phyloP scores from a whole-genome alignment of 2,797 vertebrate species.

The Lepilemur septentrionalis region DNA sequence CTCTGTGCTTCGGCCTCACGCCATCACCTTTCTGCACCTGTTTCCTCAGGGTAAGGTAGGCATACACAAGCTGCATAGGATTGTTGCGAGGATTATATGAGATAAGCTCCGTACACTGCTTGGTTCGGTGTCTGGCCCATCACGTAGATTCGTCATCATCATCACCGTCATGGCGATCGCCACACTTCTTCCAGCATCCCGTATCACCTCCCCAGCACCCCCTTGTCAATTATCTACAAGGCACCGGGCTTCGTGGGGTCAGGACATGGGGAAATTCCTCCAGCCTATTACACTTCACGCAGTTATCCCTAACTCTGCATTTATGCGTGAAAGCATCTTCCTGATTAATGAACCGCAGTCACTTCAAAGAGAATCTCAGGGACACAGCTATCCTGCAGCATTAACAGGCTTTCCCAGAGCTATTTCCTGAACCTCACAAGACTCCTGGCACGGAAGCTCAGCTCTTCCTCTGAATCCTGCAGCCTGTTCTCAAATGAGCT shows the following conservation, averaged over 20 bases:
- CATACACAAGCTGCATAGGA: not conserved
- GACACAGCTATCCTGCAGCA: not conserved
- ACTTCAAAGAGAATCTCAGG: not conserved
- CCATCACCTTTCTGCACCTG: not conserved
- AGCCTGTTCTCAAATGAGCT: not conserved
- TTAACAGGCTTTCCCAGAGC: not conserved
- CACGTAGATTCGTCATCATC: accelerated
- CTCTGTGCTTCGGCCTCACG: not conserved
- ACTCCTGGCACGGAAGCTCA: not conserved
- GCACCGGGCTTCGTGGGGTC: not conserved
- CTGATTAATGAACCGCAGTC: not conserved
- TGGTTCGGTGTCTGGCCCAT: not conserved
- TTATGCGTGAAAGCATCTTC: not conserved
- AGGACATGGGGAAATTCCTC: not conserved
- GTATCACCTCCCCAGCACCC: not conserved
- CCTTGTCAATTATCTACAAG: not conserved
- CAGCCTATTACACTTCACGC: not conserved
- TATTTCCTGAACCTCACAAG: not conserved
- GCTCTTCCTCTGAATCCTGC: not conserved
- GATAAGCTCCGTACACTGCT: not conserved
- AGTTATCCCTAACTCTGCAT: not conserved
- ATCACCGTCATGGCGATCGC: not conserved
- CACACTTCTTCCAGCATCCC: not conserved
- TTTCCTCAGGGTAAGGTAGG: not conserved
- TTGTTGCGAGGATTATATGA: not conserved